Base-by-base conservation (phyloP, 2,888 invertebrate genomes). In the Limenitis camilla region DNA sequence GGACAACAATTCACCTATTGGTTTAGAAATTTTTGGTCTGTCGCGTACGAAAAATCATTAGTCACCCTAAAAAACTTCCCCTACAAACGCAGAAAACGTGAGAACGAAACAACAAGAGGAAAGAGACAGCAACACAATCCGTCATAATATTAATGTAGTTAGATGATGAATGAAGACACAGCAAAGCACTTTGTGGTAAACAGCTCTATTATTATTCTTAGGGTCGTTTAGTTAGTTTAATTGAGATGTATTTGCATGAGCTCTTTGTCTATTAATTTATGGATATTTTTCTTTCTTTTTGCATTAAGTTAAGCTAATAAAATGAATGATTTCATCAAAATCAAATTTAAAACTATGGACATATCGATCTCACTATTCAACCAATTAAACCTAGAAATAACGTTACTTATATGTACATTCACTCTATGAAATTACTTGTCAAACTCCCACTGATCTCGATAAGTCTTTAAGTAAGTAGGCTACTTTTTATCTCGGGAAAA, bases 151-250 rank as follows among this genome's bases (percentile, higher is more conserved):
- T 76, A 78, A 81, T 76, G 76, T 78, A 79, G 59, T 60, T 60
- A 59, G 60, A 81, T 84, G 85, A 86, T 82, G 79, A 84, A 85
- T 81, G 74, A 74, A 67, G 81, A 85, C 85, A 86, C 62, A 75
- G 79, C 76, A 82, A 84, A 83, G 84, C 85, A 85, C 85, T 86
- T 79, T 79, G 77, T 64, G 74, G 77, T 76, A 76, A 79, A 78
- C 76, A 74, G 70, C 62, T 68, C 76, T 72, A 74, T 78, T 81
- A 78, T 81, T 76, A 78, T 81, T 78, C 76, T 78, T 76, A 71
- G 69, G 69, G 66, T 69, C 74, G 71, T 78, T 78, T 75, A 74
- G 77, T 59, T 59, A 49, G 55, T 64, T 62, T 74, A 74, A 75
- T 79, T 78, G 69, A 66, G 61, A 62, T 52, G 51, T 61, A 68